phyloP scores from a whole-genome alignment of 2,797 vertebrate species.

The Rhinella marina region DNA sequence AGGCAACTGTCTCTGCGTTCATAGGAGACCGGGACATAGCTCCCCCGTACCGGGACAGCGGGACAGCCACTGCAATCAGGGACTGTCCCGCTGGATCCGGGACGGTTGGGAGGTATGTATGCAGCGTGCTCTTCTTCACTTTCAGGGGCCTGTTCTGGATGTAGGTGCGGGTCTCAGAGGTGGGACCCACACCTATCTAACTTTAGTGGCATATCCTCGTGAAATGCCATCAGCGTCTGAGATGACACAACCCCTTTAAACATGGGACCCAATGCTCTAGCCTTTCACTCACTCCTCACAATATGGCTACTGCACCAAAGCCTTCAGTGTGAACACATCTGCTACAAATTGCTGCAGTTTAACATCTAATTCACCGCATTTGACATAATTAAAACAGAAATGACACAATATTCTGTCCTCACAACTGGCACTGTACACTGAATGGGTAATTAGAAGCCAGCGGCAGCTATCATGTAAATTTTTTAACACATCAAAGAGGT shows the following conservation, averaged over 20 bases:
- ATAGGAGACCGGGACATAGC: too few relatives aligned
- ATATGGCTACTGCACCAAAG: background rate
- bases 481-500: constrained; percentile 47
- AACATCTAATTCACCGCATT: background rate
- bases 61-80: too few relatives aligned
- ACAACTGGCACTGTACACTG: background rate
- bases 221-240: too few relatives aligned
- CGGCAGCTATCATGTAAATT: constrained; percentile 22
- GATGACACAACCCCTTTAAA: background rate
- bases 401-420: background rate
- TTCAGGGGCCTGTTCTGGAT: too few relatives aligned
- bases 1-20: too few relatives aligned
- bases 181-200: too few relatives aligned
- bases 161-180: too few relatives aligned
- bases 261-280: background rate
- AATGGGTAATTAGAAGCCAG: background rate
- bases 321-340: background rate
- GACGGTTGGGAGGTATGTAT: too few relatives aligned
- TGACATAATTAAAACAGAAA: background rate
- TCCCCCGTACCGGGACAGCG: too few relatives aligned
- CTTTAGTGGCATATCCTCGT: too few relatives aligned
- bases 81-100: too few relatives aligned
- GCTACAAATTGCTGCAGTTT: background rate
- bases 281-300: background rate
- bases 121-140: too few relatives aligned